phyloP scores from a whole-genome alignment of 2,797 vertebrate species.

The Pteropus rufus region DNA sequence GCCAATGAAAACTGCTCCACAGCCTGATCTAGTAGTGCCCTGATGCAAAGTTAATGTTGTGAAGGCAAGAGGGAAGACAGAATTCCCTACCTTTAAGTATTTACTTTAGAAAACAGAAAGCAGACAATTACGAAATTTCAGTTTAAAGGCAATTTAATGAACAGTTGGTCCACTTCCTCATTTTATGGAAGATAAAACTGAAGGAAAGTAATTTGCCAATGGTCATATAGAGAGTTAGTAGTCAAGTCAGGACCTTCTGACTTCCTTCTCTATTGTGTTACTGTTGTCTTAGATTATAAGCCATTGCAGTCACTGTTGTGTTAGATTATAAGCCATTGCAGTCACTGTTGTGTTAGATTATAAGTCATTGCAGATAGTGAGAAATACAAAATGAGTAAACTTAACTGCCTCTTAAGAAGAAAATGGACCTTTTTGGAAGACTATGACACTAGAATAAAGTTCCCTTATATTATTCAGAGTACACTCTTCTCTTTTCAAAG shows the following conservation, averaged over 20 bases:
- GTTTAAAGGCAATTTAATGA: constrained; percentile 14
- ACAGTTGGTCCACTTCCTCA: background rate
- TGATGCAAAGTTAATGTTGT: background rate
- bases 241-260: background rate
- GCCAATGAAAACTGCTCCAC: background rate
- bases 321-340: background rate
- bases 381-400: constrained; percentile 18
- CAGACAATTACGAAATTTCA: background rate
- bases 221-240: background rate
- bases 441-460: background rate
- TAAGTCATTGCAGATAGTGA: background rate
- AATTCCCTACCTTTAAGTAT: background rate
- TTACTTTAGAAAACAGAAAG: background rate
- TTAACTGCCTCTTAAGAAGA: background rate
- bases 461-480: background rate
- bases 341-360: background rate
- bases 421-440: background rate
- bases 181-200: constrained; percentile 4
- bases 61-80: background rate
- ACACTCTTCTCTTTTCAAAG: constrained; percentile 9
- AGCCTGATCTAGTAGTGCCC: background rate
- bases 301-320: background rate
- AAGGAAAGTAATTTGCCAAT: background rate
- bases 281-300: background rate
- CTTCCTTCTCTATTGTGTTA: background rate